Base-by-base conservation (phyloP, 2,888 invertebrate genomes). In the Cephonodes hylas region DNA sequence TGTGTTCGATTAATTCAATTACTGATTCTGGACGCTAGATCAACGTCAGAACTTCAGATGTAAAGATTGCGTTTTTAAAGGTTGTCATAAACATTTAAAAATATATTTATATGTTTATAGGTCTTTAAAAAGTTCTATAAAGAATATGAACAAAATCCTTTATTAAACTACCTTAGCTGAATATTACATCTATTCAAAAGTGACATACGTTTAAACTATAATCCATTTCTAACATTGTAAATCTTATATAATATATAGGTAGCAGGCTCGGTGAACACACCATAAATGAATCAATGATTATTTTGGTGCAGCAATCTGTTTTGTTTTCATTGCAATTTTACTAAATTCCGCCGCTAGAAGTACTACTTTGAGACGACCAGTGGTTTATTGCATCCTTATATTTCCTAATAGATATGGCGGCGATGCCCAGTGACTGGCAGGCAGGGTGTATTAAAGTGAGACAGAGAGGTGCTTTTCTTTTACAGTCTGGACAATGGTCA, bases 401-500 rank as follows among this genome's bases (percentile, higher is more conserved):
- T 10, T 27, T 31, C 2, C 31, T 53, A 18, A 18, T 8, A 27
- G 38, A 13, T 63, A 91, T 84, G 88, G 94, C 94, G 85, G 93
- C 93, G 73, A 88, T 89, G 63, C 93, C 94, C 20, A 93, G 91
- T 65, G 96, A 97, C 80, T 97, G 97, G 97, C 97, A 97, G 86
- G 93, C 95, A 62, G 93, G 93, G 65, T 95, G 95, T 73, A 94
- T 95, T 58, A 93, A 94, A 75, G 93, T 96, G 59, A 95, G 95
- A 68, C 95, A 96, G 80, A 93, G 97, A 61, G 96, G 96, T 0
- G 93, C 94, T 64, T 95, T 96, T 79, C 84, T 97, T 10, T 84
- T 97, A n/a, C 95, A 96, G 77, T 95, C 95, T 1, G 96, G 95
- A 59, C 95, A 96, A 85, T 97, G 96, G 96, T 94, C 96, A 10